Evolutionary conservation across 2,888 invertebrate genomes (phyloP).

Genomic region (Drosophila cracens): DNA sequence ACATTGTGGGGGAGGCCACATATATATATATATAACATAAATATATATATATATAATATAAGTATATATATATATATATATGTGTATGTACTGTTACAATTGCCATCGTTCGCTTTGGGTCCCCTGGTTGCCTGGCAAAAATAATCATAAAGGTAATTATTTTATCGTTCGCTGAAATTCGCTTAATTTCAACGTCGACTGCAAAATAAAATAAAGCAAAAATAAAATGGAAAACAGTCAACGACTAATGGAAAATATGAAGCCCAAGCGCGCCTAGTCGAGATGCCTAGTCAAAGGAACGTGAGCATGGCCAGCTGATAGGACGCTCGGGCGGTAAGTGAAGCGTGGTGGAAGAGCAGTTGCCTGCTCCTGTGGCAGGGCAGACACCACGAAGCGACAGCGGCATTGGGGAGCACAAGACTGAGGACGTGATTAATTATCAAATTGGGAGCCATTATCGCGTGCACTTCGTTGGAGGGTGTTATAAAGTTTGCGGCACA

Average conservation of each 20-base stretch:
- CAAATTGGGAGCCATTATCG: conserved; percentile 76
- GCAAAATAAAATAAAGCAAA: conserved; percentile 25
- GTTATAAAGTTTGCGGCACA: conserved; percentile 66
- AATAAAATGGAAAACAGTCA: conserved; percentile 10
- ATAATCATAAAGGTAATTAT: conserved; percentile 79
- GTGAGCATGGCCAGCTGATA: not conserved
- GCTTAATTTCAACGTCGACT: conserved; percentile 63
- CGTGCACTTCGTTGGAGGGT: conserved; percentile 66
- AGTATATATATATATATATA: not conserved
- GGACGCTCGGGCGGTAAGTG: too few relatives aligned
- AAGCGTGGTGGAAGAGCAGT: not conserved
- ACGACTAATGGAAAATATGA: conserved; percentile 67
- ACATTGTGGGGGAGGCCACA: conserved; percentile 37
- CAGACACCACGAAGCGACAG: conserved; percentile 12
- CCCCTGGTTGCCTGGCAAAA: conserved; percentile 38
- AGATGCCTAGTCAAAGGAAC: conserved; percentile 3
- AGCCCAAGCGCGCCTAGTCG: conserved; percentile 38
- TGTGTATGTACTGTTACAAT: conserved; percentile 10
- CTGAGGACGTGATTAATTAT: conserved; percentile 79
- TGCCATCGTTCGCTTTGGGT: conserved; percentile 13
- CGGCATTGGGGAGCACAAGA: conserved; percentile 42
- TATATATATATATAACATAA: conserved; percentile 6
- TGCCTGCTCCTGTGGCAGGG: conserved; percentile 43
- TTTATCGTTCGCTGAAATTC: conserved; percentile 73
- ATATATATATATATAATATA: not conserved